phyloP scores from a whole-genome alignment of 2,888 invertebrate genomes.

The Spodoptera exigua region DNA sequence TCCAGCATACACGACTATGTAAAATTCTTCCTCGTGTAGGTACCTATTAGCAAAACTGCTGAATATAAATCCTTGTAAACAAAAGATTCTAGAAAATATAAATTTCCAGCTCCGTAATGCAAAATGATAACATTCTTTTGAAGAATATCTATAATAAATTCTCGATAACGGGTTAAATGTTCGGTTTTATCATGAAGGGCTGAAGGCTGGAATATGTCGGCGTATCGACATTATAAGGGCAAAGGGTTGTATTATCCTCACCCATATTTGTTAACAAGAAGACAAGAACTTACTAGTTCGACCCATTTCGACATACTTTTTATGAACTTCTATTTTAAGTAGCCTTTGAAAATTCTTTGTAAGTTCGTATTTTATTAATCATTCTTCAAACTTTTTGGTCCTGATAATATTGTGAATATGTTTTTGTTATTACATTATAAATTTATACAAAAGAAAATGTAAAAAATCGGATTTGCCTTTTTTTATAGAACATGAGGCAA shows the following conservation, averaged over 20 bases:
- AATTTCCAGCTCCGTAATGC: conserved; percentile 10
- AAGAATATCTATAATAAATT: conserved; percentile 46
- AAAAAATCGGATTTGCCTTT: no score
- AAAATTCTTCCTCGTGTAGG: conserved; percentile 14
- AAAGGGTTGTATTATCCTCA: conserved; percentile 56
- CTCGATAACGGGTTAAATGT: conserved; percentile 41
- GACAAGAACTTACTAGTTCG: conserved; percentile 48
- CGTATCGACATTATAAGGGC: conserved; percentile 65
- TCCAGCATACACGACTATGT: conserved; percentile 11
- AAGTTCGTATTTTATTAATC: no score
- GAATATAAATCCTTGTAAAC: conserved; percentile 10
- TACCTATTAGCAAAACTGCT: conserved; percentile 7
- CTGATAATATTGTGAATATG: no score
- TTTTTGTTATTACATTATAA: no score
- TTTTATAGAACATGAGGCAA: no score
- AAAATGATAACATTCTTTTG: conserved; percentile 44
- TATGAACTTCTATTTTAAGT: conserved; percentile 47
- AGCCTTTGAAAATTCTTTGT: neutral
- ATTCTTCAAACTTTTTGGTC: no score
- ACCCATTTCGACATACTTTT: conserved; percentile 51
- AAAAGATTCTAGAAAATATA: conserved; percentile 25
- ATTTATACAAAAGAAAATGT: no score
- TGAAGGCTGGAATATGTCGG: conserved; percentile 64
- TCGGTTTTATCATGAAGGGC: conserved; percentile 56
- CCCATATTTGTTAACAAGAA: conserved; percentile 61